phyloP scores from a whole-genome alignment of 2,888 invertebrate species.

The Dryomyza anilis region DNA sequence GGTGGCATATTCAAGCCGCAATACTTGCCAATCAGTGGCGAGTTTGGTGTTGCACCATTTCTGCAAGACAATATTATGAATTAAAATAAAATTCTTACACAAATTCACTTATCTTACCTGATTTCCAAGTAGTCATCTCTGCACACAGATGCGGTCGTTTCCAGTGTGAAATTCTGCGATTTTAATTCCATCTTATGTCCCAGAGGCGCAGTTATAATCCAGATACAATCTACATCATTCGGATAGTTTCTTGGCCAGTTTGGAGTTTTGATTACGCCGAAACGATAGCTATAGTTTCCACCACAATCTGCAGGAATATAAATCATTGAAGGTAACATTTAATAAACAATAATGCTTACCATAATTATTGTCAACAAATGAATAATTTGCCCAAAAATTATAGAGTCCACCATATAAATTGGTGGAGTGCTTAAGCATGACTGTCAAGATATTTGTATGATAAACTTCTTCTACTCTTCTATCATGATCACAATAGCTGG shows the following conservation, averaged over 20 bases:
- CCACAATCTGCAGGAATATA: constrained; percentile 78
- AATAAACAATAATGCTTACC: constrained; percentile 22
- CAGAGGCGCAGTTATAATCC: constrained; percentile 75
- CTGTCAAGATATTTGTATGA: constrained; percentile 32
- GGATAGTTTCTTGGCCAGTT: constrained; percentile 79
- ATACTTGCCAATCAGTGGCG: constrained; percentile 80
- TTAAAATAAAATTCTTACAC: not conserved
- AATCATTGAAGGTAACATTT: not conserved
- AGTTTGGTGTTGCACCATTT: constrained; percentile 74
- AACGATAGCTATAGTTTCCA: constrained; percentile 68
- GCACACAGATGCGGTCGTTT: constrained; percentile 67
- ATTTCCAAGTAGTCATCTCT: constrained; percentile 75
- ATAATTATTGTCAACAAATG: constrained; percentile 30
- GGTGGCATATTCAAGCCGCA: constrained; percentile 73
- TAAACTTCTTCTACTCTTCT: too few species aligned
- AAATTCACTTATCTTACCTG: constrained; percentile 60
- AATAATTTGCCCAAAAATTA: constrained; percentile 32
- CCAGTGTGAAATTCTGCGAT: constrained; percentile 70
- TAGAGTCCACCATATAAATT: constrained; percentile 13
- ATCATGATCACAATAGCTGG: constrained; percentile 31
- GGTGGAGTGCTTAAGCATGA: constrained; percentile 29
- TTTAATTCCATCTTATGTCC: constrained; percentile 79
- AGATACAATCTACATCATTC: constrained; percentile 72
- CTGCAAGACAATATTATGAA: constrained; percentile 66
- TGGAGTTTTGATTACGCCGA: constrained; percentile 78